phyloP scores from a whole-genome alignment of 1,140 invertebrate species.

The Drosophila insularis region DNA sequence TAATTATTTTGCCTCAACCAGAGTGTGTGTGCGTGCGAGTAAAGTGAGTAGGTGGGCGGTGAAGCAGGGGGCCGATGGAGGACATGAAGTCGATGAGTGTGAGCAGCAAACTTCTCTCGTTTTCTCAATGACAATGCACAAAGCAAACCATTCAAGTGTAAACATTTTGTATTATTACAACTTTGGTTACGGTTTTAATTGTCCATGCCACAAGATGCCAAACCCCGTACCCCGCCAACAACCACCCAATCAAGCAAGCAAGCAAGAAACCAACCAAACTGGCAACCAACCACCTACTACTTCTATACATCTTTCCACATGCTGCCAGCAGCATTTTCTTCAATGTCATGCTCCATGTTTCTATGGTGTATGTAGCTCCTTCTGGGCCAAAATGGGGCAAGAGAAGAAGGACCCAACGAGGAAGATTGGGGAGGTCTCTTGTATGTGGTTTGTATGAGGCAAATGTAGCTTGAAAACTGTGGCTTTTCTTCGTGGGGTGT shows the following conservation, averaged over 20 bases:
- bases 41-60: no score
- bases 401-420: no score
- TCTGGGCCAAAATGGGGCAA: background rate
- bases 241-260: constrained; percentile 5
- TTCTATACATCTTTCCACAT: constrained; percentile 17
- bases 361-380: background rate
- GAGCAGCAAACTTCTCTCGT: constrained; percentile 23
- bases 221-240: constrained; percentile 4
- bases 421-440: no score
- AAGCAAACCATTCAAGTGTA: constrained; percentile 75
- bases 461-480: constrained; percentile 75
- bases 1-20: constrained; percentile 58
- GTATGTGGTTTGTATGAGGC: constrained; percentile 39
- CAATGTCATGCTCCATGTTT: constrained; percentile 57
- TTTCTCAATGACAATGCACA: constrained; percentile 69
- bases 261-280: background rate
- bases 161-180: constrained; percentile 76
- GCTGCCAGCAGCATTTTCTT: constrained; percentile 50
- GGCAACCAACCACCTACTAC: constrained; percentile 14
- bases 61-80: background rate
- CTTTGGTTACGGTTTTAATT: constrained; percentile 77
- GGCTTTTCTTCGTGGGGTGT: constrained; percentile 56
- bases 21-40: background rate
- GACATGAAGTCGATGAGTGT: background rate
- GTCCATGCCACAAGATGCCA: constrained; percentile 63